Base-by-base conservation (phyloP, 2,113 vertebrate genomes). In the Leptobrachium ailaonicum region DNA sequence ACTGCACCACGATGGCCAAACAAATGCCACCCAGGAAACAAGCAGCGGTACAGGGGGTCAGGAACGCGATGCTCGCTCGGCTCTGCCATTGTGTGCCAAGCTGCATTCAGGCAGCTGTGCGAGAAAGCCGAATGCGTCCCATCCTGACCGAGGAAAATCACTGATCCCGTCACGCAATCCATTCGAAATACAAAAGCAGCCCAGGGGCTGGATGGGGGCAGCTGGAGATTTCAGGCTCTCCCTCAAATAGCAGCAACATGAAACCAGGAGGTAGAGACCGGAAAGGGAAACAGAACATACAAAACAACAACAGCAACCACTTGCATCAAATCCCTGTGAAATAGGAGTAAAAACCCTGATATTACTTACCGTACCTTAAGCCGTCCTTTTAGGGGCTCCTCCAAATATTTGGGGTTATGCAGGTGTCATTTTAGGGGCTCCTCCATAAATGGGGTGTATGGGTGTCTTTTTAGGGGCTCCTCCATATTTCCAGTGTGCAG, bases 81-180 rank as follows among this genome's bases (percentile, higher is more conserved):
- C 66, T 41, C 20, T 32, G 20, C 20, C 20, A 32, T 32, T 32
- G 20, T 32, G 20, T 32, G 66, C 41, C 66, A 68, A 69, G 41
- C 32, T 77, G 75, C 41, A 77, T 43, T 47, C 53, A 69, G 75
- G 32, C 53, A 12, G 53, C 41, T 41, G 6, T 45, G 10, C 6
- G 56, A 47, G 60, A 71, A 66, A 78, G 76, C 76, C 41, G 76
- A 77, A 42, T 45, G 11, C 47, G 45, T 11, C 77, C 47, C n/a
- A 2, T 2, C 66, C 40, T 20, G 50, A 32, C 50, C 40, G 43
- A 64, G 44, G 69, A 71, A 32, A 71, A 78, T 64, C 40, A 71
- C 76, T 41, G 66, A 77, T 44, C 67, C 53, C 5, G 64, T 58
- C 53, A 63, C 47, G 54, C 44, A 47, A 73, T 14, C 45, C 69